These are phyloP conservation scores for Thomomys bottae DNA, from an alignment of 2,113 vertebrate genomes.

Conservation along the genomic window DNA sequence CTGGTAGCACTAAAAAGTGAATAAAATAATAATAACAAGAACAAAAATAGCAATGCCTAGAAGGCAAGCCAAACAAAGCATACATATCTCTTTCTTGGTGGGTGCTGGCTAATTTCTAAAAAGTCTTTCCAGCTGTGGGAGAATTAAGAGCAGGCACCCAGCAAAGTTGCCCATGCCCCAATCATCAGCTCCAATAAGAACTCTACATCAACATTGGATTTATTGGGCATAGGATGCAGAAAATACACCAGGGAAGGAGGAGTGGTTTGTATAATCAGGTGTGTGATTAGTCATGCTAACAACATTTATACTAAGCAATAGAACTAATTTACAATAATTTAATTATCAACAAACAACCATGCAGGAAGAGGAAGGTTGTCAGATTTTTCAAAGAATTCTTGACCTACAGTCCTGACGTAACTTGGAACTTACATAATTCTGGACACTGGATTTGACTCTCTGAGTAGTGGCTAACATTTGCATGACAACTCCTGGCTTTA, in stretches of 20 bases:
- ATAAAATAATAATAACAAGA: background rate
- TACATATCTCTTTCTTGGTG: background rate
- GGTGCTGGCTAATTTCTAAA: background rate
- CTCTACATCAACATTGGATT: background rate
- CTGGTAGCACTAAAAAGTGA: background rate
- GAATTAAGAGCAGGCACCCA: background rate
- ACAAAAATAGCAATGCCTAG: background rate
- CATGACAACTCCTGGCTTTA: background rate
- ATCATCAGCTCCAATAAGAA: constrained; percentile 57
- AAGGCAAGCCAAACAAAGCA: background rate
- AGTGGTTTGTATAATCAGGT: constrained; percentile 65
- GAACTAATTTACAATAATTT: constrained; percentile 75
- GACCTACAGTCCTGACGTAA: background rate
- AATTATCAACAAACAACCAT: constrained; percentile 64
- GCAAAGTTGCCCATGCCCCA: background rate
- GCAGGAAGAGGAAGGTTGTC: constrained; percentile 33
- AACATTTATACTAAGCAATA: constrained; percentile 58
- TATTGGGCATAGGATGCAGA: constrained; percentile 7
- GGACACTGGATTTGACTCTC: background rate
- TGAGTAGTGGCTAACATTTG: background rate
- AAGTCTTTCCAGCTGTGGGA: background rate
- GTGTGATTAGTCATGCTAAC: constrained; percentile 77
- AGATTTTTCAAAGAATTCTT: constrained; percentile 39
- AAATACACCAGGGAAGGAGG: background rate
- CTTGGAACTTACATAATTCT: background rate